Conservation (phyloP, 1,140 invertebrate species). For the Calycopis cecrops region DNA sequence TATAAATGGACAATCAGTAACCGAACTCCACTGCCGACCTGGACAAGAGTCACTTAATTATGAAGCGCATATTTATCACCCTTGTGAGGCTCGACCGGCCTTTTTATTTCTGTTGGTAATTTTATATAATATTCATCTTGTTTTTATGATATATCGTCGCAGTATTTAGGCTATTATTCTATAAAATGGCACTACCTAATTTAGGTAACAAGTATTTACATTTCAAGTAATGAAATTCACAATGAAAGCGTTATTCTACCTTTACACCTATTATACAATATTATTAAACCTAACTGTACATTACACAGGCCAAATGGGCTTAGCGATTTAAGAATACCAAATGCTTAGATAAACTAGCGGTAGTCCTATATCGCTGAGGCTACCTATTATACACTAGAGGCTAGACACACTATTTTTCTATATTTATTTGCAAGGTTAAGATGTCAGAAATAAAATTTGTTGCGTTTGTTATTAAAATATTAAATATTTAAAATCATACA, state of each 20-base stretch:
- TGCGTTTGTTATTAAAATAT: too few relatives aligned
- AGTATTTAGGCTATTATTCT: slow-evolving; percentile 48
- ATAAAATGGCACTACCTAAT: slow-evolving; percentile 52
- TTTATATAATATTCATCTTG: not conserved
- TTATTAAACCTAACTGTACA: slow-evolving; percentile 14
- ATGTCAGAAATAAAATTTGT: too few relatives aligned
- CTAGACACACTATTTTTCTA: too few relatives aligned
- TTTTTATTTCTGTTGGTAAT: not conserved
- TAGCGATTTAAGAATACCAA: too few relatives aligned
- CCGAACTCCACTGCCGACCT: not conserved
- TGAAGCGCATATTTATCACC: slow-evolving; percentile 2
- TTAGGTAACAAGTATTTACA: slow-evolving; percentile 53
- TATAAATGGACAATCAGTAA: slow-evolving; percentile 3
- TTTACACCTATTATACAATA: slow-evolving; percentile 29
- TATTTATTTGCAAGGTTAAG: too few relatives aligned
- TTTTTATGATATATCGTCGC: slow-evolving; percentile 10
- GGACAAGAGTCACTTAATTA: slow-evolving; percentile 7
- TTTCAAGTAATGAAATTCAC: slow-evolving; percentile 41
- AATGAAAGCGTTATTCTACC: slow-evolving; percentile 41
- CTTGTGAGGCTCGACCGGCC: not conserved
- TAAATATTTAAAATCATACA: too few relatives aligned
- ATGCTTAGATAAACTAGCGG: too few relatives aligned
- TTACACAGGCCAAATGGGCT: too few relatives aligned
- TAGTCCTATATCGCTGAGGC: too few relatives aligned
- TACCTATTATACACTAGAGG: too few relatives aligned